Conservation (phyloP, 2,113 vertebrate species). For the Nyctereutes procyonoides region DNA sequence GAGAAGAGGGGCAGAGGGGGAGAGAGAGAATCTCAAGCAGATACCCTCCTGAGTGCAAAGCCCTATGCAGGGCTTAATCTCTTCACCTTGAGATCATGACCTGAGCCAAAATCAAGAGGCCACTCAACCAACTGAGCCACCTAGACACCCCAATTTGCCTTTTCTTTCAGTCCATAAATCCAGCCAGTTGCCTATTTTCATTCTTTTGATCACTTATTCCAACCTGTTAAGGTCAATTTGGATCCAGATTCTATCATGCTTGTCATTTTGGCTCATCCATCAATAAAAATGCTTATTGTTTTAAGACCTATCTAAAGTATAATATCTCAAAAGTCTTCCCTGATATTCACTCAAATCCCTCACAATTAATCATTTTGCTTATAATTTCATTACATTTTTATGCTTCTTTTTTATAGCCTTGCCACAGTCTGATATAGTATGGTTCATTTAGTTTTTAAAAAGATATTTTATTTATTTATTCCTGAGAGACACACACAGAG, state of each 20-base stretch:
- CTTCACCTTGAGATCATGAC: no score
- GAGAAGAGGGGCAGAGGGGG: no score
- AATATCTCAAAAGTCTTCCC: not conserved
- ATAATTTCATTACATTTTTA: not conserved
- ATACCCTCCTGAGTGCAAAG: no score
- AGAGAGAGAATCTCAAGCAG: no score
- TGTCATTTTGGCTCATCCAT: not conserved
- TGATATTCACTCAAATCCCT: not conserved
- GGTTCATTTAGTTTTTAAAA: not conserved
- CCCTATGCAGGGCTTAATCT: no score
- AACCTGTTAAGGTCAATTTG: not conserved
- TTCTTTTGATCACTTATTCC: not conserved
- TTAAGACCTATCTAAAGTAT: not conserved
- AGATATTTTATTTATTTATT: no score
- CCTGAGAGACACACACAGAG: no score
- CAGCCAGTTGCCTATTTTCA: not conserved
- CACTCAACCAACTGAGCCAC: no score
- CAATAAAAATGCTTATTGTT: slow-evolving; percentile 2
- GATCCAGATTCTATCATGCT: not conserved
- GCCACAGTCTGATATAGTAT: not conserved
- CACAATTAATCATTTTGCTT: not conserved
- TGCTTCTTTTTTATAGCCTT: not conserved
- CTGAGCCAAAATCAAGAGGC: no score
- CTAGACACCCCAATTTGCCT: not conserved
- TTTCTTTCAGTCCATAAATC: not conserved